Evolutionary conservation across 2,113 vertebrate species (phyloP), one percentile per base, ranked within the genome.

Genomic region (Takifugu bimaculatus): DNA sequence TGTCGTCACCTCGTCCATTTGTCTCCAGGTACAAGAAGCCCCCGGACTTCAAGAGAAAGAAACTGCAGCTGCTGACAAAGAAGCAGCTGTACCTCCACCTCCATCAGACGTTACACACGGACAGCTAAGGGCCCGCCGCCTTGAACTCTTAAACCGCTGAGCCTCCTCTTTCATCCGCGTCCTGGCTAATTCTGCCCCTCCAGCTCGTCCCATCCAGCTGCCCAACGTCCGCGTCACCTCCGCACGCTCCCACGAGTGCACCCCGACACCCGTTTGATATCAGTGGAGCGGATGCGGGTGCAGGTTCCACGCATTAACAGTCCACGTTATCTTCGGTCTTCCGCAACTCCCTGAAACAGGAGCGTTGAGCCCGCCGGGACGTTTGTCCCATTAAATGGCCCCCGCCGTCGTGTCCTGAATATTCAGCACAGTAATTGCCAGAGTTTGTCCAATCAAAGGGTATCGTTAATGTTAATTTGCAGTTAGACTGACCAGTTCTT

Each of bases 61-160:
- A 98, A 84, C 90, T 99, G 68, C 94, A 97, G 61, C 92, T 99
- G 75, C 89, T 99, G 80, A 98, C 97, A 62, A 99, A 96, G 94
- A 99, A 99, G 90, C 96, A 96, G 85, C 95, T 99, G 72, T 99
- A 95, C 89, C 96, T 99, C 79, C 96, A 99, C 79, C 94, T 99
- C 60, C 92, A 96, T 83, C 97, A 99, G 83, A 97, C 91, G 15
- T 85, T 99, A 87, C 95, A 96, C 91, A 98, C 95, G 89, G 96
- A 99, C 70, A 95, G 91, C 93, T 87, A 80, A 84, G 60, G 11
- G 35, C 35, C 63, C n/a, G 5, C 42, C 54, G 54, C 43, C 52
- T 11, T 28, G 13, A 4, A 52, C 13, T 13, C 14, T 32, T 32
- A 6, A n/a, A 15, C 15, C 47, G 15, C 51, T 68, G 57, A 54